Evolutionary conservation across 2,797 vertebrate species (phyloP).

Genomic region (Remorina albescens): DNA sequence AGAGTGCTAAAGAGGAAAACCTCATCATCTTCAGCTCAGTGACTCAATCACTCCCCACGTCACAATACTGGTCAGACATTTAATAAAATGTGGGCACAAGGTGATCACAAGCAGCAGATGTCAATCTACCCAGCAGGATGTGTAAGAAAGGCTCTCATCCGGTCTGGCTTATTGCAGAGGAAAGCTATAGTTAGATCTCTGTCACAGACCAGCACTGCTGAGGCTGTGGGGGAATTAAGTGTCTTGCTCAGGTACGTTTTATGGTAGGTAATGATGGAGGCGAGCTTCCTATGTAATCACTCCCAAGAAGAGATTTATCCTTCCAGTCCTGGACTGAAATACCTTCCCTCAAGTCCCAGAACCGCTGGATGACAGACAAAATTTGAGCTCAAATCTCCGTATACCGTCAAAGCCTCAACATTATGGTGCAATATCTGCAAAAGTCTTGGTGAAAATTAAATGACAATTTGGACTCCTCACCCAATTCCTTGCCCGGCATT

Average conservation of each 20-base stretch:
- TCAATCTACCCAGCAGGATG: neutral
- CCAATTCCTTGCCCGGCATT: no score
- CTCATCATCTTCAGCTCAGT: no score
- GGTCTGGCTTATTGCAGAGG: neutral
- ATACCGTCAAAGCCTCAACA: neutral
- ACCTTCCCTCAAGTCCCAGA: neutral
- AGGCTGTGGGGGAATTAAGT: neutral
- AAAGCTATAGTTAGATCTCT: neutral
- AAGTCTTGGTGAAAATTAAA: neutral
- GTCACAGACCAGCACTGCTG: neutral
- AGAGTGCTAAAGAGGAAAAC: no score
- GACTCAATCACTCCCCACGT: no score
- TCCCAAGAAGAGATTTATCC: slow-evolving; percentile 11
- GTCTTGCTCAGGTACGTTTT: neutral
- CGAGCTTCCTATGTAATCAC: slow-evolving; percentile 16
- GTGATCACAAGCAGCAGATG: neutral
- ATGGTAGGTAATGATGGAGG: slow-evolving; percentile 10
- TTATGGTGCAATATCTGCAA: neutral
- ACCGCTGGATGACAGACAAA: neutral
- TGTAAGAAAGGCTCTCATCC: neutral
- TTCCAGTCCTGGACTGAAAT: neutral
- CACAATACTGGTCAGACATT: neutral
- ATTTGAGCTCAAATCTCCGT: neutral
- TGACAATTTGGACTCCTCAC: neutral
- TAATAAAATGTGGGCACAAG: neutral